Evolutionary conservation across 2,797 vertebrate species (phyloP).

Genomic region (Falco rusticolus): DNA sequence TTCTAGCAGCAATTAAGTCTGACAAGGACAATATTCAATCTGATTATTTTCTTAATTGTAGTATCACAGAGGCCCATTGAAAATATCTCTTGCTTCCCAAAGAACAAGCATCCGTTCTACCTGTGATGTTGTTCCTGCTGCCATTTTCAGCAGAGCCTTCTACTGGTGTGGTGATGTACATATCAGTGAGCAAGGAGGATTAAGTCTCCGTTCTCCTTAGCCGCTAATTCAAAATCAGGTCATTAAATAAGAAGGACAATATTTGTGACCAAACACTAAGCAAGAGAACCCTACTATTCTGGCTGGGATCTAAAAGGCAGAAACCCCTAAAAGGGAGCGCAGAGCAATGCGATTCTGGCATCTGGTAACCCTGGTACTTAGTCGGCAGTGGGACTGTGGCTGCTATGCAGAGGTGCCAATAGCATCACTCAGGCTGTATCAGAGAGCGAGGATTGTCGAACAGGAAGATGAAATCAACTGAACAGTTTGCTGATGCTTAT

Average conservation of each 20-base stretch:
- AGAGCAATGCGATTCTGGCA: background rate
- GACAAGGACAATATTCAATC: background rate
- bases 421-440: no score
- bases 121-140: background rate
- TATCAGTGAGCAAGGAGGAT: background rate
- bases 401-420: background rate
- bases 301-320: background rate
- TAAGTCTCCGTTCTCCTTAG: background rate
- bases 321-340: background rate
- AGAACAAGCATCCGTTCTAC: background rate
- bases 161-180: rapidly evolving
- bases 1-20: background rate
- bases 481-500: background rate
- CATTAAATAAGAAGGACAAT: background rate
- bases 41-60: background rate
- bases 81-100: background rate
- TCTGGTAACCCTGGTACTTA: background rate
- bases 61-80: background rate
- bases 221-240: background rate
- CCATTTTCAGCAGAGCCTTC: background rate
- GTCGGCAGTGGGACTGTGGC: background rate
- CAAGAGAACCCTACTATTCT: background rate
- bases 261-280: background rate
- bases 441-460: background rate
- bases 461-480: background rate